Evolutionary conservation across 2,113 vertebrate species (phyloP).

Genomic region (Pseudorectes ferrugineus): DNA sequence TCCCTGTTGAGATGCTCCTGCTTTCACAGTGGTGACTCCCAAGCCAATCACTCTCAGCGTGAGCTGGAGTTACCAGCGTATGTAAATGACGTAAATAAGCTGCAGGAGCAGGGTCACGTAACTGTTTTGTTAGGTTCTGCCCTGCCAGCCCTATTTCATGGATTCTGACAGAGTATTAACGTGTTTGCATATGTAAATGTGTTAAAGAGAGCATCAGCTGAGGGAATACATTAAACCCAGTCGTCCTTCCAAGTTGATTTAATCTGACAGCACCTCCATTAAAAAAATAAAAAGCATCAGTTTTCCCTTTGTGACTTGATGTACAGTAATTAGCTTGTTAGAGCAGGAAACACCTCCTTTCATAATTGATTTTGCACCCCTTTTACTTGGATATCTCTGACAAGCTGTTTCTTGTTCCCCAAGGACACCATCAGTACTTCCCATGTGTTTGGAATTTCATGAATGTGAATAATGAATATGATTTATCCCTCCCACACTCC

Average conservation of each 20-base stretch:
- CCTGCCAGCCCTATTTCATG: constrained; percentile 8
- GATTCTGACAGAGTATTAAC: constrained; percentile 9
- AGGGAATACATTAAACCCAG: constrained; percentile 54
- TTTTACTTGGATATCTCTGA: constrained; percentile 69
- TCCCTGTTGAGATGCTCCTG: constrained; percentile 4
- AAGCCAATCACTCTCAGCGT: not conserved
- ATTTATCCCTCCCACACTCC: constrained; percentile 61
- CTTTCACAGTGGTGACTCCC: not conserved
- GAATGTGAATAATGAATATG: constrained; percentile 68
- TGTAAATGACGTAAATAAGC: not conserved
- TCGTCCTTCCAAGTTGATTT: constrained; percentile 36
- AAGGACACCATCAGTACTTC: constrained; percentile 66
- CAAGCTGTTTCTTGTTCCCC: constrained; percentile 67
- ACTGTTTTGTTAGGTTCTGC: constrained; percentile 35
- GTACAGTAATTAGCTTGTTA: constrained; percentile 71
- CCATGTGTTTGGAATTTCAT: constrained; percentile 68
- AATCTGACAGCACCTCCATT: constrained; percentile 64
- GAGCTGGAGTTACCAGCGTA: not conserved
- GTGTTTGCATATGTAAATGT: constrained; percentile 62
- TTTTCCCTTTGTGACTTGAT: constrained; percentile 65
- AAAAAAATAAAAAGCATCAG: constrained; percentile 69
- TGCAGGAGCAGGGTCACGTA: not conserved
- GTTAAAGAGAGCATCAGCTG: constrained; percentile 39
- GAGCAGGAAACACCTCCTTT: constrained; percentile 70
- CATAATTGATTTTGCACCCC: constrained; percentile 71